Evolutionary conservation across 1,140 invertebrate species (phyloP), one percentile per base, ranked within the genome.

Genomic region (Paramacrobiotus metropolitanus): DNA sequence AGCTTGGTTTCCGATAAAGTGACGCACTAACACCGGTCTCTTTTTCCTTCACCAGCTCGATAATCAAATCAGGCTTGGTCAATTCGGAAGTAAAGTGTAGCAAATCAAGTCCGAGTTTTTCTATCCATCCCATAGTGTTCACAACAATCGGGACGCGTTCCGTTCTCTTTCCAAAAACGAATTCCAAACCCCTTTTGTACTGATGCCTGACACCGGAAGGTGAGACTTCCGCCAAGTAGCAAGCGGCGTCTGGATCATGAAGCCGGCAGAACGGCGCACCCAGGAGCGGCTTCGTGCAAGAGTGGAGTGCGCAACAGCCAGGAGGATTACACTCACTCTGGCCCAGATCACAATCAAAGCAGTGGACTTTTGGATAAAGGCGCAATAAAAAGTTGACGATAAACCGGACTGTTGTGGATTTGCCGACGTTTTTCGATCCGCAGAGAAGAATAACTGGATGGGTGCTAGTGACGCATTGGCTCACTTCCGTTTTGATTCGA

Each of bases 241-340:
- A 40, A n/a, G 34, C 34, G n/a, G 9, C n/a, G 34, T 40, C 34
- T n/a, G 48, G 48, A 9, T 15, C 15, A 55, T 55, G 48, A 28
- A 55, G 48, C 9, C 48, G 48, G 48, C 4, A 15, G 24, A 55
- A 55, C 48, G 48, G 48, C 48, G 48, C 15, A 15, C 48, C 48
- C 29, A 71, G 45, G 1, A 70, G 31, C 61, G 69, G 69, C 44
- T 65, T 48, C 9, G 34, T 64, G 2, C 70, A 59, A 30, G 65
- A 29, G 60, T 68, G 66, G 1, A 72, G 59, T n/a, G 68, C 64
- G 1, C 70, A 31, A 59, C 65, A 68, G 2, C 69, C 70, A 63
- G 69, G 67, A 9, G 68, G 68, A 63, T 67, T 69, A 59, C 71
- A 70, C 66, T 72, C 70, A 62, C 70, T 68, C 65, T 72, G 70